Evolutionary conservation across 1,140 invertebrate genomes (phyloP).

Genomic region (Caenorhabditis tropicalis): DNA sequence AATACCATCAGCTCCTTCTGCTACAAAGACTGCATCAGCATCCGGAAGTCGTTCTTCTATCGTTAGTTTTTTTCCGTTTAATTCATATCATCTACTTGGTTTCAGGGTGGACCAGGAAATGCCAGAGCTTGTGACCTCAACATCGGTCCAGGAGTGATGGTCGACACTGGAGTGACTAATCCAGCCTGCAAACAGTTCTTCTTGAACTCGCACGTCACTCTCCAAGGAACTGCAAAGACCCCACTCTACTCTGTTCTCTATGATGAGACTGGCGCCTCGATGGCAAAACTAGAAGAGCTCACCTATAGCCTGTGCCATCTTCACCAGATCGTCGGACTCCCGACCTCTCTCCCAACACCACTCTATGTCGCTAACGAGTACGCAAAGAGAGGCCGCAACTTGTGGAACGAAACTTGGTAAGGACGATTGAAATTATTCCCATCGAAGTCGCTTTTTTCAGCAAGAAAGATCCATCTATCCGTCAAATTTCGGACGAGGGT

Average conservation of each 20-base stretch:
- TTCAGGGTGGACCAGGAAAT: not conserved
- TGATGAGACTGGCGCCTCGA: slow-evolving; percentile 2
- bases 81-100: too few relatives aligned
- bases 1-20: not conserved
- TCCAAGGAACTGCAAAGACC: slow-evolving; percentile 53
- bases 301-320: slow-evolving; percentile 34
- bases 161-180: slow-evolving; percentile 44
- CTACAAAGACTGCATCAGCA: not conserved
- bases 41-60: not conserved
- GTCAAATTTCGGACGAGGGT: not conserved
- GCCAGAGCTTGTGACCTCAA: slow-evolving; percentile 47
- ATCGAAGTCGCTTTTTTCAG: not conserved
- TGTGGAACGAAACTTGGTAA: slow-evolving; percentile 1
- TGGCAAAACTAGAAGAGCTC: slow-evolving; percentile 48
- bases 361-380: slow-evolving; percentile 14
- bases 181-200: slow-evolving; percentile 57
- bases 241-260: slow-evolving; percentile 52
- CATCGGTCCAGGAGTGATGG: slow-evolving; percentile 38
- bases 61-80: too few relatives aligned
- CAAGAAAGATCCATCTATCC: not conserved
- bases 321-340: slow-evolving; percentile 23
- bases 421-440: not conserved
- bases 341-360: slow-evolving; percentile 11
- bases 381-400: not conserved
- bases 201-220: slow-evolving; percentile 56